Evolutionary conservation across 1,140 invertebrate species (phyloP), one percentile per base, ranked within the genome.

Genomic region (Lepidotrigona ventralis): DNA sequence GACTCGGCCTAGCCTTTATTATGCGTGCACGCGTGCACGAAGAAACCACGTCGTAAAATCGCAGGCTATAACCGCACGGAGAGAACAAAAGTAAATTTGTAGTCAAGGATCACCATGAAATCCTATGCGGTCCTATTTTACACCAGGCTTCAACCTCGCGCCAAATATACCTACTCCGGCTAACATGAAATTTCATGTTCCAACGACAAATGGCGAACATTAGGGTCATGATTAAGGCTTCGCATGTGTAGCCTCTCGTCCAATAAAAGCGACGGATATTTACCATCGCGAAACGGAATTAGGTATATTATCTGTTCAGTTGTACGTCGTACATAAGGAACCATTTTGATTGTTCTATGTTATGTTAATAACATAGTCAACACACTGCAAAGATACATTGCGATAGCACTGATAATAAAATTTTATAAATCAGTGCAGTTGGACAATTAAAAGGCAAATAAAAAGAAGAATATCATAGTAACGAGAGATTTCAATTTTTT

Each of bases 1-100:
- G 76, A 76, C 68, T 72, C 66, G 76, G 84, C 83, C 79, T 88
- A 81, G 74, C 82, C 86, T 88, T 85, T 79, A 88, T 85, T 85
- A 77, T 82, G 79, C 71, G 60, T 83, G 63, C 63, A 87, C 76
- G 76, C 66, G 74, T 78, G 39, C 56, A 77, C 63, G 71, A 73
- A n/a, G 71, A 54, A 29, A 53, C 11, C 39, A 23, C 68, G 6
- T 70, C 39, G 68, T 70, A 70, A 70, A 70, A n/a, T 19, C 46
- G 1, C n/a, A 58, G 9, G 74, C n/a, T 51, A n/a, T 33, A 80
- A 81, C 39, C 21, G n/a, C 29, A n/a, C 58, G 26, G 14, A n/a
- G 9, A 17, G 60, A 54, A 84, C 76, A 79, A 71, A 75, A 72
- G 76, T 83, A 79, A 82, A 82, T 83, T 83, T 39, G 75, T 83